These are phyloP conservation scores for Lucilia cuprina DNA, from an alignment of 1,140 invertebrate genomes.

Conservation along the genomic window DNA sequence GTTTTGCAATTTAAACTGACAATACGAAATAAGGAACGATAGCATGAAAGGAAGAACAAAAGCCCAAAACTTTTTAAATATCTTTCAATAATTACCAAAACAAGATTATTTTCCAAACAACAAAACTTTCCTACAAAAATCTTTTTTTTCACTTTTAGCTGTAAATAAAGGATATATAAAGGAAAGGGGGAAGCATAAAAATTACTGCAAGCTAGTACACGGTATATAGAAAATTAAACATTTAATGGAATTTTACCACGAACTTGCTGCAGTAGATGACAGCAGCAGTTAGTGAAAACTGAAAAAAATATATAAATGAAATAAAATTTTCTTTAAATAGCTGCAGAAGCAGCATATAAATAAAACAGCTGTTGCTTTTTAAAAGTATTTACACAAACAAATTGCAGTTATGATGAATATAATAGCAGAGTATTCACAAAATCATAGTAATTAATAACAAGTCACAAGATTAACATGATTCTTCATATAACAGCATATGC, in stretches of 20 bases:
- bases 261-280: neutral
- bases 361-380: neutral
- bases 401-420: neutral
- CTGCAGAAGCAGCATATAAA: neutral
- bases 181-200: neutral
- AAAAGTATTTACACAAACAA: neutral
- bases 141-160: neutral
- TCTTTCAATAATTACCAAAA: constrained; percentile 15
- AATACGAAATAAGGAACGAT: neutral
- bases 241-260: constrained; percentile 6
- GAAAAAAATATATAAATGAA: neutral
- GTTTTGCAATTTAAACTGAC: constrained; percentile 11
- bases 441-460: neutral
- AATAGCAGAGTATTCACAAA: neutral
- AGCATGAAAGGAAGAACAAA: neutral
- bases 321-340: neutral
- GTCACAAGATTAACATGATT: too few relatives aligned
- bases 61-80: neutral
- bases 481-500: too few relatives aligned
- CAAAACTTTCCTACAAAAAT: neutral
- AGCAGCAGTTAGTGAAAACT: neutral
- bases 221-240: neutral
- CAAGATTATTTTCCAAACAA: neutral
- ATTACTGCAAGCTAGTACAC: neutral
- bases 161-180: neutral